Evolutionary conservation across 2,797 vertebrate species (phyloP).

Genomic region (Spinus olivaceus): DNA sequence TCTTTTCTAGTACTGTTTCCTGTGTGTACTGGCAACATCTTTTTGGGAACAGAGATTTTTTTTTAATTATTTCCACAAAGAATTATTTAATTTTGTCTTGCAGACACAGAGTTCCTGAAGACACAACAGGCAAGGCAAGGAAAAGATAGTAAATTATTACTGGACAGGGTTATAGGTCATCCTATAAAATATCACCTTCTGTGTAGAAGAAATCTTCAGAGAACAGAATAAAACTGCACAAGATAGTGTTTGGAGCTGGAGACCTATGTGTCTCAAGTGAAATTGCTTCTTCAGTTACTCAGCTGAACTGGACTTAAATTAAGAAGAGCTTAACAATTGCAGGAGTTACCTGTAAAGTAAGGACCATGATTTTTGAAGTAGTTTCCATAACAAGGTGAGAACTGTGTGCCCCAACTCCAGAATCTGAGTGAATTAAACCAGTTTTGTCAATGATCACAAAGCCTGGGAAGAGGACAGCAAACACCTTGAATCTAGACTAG

Average conservation of each 20-base stretch:
- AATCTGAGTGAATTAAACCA: not conserved
- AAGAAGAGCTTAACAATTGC: not conserved
- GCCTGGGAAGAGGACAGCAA: not conserved
- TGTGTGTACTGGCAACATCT: not conserved
- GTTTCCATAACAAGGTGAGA: not conserved
- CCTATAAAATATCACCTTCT: not conserved
- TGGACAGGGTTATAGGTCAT: not conserved
- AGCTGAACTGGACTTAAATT: not conserved
- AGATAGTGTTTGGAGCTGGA: not conserved
- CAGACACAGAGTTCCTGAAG: not conserved
- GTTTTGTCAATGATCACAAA: not conserved
- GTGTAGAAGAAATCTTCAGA: not conserved
- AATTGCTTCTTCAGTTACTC: not conserved
- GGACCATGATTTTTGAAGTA: not conserved
- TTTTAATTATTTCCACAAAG: not conserved
- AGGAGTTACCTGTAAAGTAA: not conserved
- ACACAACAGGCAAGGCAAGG: not conserved
- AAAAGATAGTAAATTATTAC: conserved; percentile 15
- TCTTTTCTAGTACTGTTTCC: not conserved
- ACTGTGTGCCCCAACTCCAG: not conserved
- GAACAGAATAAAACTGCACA: not conserved
- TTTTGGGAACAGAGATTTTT: not conserved
- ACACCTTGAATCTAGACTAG: not conserved
- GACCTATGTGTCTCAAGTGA: not conserved
- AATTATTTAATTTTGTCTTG: not conserved